Conservation (phyloP, 2,113 vertebrate genomes). For the Cyanoramphus novaezelandiae region DNA sequence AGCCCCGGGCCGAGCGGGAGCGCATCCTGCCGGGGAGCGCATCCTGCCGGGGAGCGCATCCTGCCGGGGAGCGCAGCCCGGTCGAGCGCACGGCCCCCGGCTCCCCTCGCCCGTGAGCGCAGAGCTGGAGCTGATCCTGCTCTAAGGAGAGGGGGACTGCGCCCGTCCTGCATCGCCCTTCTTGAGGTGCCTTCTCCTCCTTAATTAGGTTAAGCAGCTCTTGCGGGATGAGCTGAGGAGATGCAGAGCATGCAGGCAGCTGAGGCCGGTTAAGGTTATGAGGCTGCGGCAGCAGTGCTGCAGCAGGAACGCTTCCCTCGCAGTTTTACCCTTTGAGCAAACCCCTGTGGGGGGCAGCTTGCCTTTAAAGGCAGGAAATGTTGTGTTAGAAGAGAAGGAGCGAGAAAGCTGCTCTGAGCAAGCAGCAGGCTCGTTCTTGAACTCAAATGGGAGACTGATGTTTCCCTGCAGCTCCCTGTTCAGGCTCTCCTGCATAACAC, state of each 20-base stretch:
- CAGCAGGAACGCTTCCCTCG: background rate
- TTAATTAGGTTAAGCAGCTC: conserved; percentile 54
- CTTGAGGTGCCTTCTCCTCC: conserved; percentile 11
- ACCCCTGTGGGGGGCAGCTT: background rate
- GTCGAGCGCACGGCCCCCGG: background rate
- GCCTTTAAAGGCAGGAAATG: background rate
- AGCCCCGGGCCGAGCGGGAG: background rate
- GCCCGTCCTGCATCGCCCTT: background rate
- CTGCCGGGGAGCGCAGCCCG: background rate
- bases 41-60: background rate
- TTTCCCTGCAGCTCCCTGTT: background rate
- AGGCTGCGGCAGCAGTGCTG: background rate
- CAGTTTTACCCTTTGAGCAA: background rate
- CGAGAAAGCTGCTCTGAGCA: background rate
- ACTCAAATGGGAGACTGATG: background rate
- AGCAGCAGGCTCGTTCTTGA: background rate
- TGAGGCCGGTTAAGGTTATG: background rate
- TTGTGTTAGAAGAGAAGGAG: background rate
- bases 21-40: background rate
- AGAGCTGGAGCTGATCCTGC: background rate
- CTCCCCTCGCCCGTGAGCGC: fast-evolving
- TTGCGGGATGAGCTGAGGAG: conserved; percentile 26
- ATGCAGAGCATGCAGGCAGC: background rate
- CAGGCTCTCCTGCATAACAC: background rate
- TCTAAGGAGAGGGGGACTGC: background rate